phyloP scores from a whole-genome alignment of 2,113 vertebrate species.

The Chinchilla lanigera region DNA sequence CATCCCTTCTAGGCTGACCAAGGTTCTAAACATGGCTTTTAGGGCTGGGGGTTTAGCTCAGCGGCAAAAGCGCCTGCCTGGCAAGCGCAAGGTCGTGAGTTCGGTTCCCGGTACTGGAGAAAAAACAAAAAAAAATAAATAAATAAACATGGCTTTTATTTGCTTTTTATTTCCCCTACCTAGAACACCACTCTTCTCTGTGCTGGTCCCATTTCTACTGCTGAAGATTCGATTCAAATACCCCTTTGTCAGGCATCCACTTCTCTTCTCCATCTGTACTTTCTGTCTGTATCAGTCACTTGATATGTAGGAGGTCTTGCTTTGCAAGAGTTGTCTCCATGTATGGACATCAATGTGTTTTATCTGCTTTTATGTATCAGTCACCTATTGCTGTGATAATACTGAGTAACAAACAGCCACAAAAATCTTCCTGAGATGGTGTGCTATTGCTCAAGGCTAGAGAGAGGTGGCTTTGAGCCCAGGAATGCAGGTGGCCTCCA shows the following conservation, averaged over 20 bases:
- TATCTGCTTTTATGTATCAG: neutral
- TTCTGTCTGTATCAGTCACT: neutral
- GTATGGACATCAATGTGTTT: neutral
- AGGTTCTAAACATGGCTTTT: neutral
- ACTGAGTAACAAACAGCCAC: neutral
- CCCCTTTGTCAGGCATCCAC: neutral
- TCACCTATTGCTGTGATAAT: neutral
- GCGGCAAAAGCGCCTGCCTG: too few relatives aligned
- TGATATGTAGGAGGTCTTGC: neutral
- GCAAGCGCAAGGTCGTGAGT: too few relatives aligned
- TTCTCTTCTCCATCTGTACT: neutral
- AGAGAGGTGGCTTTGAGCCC: rapidly evolving
- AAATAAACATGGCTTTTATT: too few relatives aligned
- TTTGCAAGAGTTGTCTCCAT: neutral
- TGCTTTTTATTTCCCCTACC: neutral
- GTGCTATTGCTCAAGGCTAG: neutral
- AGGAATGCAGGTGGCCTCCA: too few relatives aligned
- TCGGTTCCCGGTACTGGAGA: too few relatives aligned
- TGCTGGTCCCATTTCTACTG: too few relatives aligned
- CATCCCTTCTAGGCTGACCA: neutral
- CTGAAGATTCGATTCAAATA: neutral
- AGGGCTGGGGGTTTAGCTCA: too few relatives aligned
- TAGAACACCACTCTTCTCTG: neutral
- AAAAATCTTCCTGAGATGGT: neutral
- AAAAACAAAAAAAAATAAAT: too few relatives aligned